Conservation (phyloP, 1,140 invertebrate species). For the Drosophila saltans region DNA sequence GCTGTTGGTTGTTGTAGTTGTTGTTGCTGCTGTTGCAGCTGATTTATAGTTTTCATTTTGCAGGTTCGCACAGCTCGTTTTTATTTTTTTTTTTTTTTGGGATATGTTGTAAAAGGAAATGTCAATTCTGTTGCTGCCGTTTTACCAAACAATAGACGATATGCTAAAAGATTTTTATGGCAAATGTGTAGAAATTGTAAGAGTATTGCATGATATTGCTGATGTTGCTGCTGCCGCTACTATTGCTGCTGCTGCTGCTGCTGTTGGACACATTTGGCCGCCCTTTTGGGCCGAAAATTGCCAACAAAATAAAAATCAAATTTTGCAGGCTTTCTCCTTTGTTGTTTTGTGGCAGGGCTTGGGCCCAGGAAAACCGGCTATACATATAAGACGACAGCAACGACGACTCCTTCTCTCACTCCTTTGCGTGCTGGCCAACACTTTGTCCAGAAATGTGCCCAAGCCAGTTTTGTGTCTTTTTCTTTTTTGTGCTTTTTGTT, state of each 20-base stretch:
- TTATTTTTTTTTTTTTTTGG: slow-evolving; percentile 42
- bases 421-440: slow-evolving; percentile 71
- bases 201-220: slow-evolving; percentile 4
- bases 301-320: slow-evolving; percentile 3
- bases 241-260: not conserved
- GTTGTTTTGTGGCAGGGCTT: not conserved
- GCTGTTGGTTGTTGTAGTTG: slow-evolving; percentile 29
- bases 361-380: slow-evolving; percentile 48
- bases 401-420: slow-evolving; percentile 37
- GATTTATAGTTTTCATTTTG: slow-evolving; percentile 81
- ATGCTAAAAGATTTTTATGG: slow-evolving; percentile 39
- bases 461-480: slow-evolving; percentile 61
- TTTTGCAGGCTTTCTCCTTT: slow-evolving; percentile 70
- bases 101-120: slow-evolving; percentile 79
- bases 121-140: slow-evolving; percentile 75
- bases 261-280: slow-evolving; percentile 33
- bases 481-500: slow-evolving; percentile 23
- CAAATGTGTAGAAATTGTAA: slow-evolving; percentile 26
- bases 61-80: slow-evolving; percentile 42
- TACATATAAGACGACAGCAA: not conserved
- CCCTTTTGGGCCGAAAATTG: slow-evolving; percentile 30
- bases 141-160: slow-evolving; percentile 66
- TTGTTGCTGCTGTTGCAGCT: slow-evolving; percentile 46
- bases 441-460: slow-evolving; percentile 76
- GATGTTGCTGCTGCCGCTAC: not conserved